These are phyloP conservation scores for Zosterops pallidus DNA, from an alignment of 2,113 vertebrate species.

Conservation along the genomic window DNA sequence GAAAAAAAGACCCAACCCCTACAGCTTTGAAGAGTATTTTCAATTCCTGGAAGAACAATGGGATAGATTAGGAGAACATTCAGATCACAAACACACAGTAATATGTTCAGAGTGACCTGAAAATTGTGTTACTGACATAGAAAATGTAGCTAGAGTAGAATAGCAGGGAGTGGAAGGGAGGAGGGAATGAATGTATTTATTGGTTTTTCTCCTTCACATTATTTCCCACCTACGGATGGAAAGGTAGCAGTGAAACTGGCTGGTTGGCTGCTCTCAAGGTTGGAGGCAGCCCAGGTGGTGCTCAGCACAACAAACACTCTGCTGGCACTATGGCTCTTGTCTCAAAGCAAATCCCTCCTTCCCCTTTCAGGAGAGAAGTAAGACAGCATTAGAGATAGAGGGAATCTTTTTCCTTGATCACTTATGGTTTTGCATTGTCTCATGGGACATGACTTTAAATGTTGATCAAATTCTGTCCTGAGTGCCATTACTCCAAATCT, in stretches of 20 bases:
- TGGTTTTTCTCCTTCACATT: background rate
- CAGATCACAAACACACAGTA: background rate
- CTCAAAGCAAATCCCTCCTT: background rate
- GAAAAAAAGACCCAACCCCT: accelerated
- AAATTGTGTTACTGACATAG: background rate
- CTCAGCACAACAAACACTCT: background rate
- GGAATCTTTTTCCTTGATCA: background rate
- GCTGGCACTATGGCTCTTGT: background rate
- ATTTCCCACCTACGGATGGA: background rate
- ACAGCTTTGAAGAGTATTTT: background rate
- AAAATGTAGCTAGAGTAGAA: background rate
- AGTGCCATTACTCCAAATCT: background rate
- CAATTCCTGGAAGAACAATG: background rate
- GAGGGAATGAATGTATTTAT: background rate
- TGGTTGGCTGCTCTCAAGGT: background rate
- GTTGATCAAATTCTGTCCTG: background rate
- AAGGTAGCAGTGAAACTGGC: background rate
- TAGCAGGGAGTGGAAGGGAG: background rate
- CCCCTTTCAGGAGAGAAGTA: background rate
- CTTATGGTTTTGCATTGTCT: background rate
- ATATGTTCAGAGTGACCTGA: background rate
- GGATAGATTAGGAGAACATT: background rate
- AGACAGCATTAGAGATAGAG: background rate
- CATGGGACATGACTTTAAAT: background rate
- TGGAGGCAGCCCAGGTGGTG: background rate